Evolutionary conservation across 2,797 vertebrate genomes (phyloP).

Genomic region (Falco concolor): DNA sequence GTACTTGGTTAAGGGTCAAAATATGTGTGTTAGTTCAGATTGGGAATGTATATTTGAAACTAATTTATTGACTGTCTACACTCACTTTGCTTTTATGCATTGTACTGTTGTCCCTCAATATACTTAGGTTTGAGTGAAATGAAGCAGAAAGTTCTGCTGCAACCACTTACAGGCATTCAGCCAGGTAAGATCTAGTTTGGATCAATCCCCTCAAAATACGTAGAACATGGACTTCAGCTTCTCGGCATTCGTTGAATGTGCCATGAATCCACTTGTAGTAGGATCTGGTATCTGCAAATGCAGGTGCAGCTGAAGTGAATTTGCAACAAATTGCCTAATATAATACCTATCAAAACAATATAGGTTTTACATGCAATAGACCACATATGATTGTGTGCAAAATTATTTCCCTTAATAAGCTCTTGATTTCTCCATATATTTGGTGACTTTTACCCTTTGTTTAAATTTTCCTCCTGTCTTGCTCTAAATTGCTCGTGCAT

Average conservation of each 20-base stretch:
- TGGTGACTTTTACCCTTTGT: not conserved
- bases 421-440: not conserved
- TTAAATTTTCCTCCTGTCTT: not conserved
- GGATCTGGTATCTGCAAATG: not conserved
- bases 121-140: not conserved
- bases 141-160: not conserved
- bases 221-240: not conserved
- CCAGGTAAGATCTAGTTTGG: not conserved
- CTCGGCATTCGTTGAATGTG: not conserved
- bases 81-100: not conserved
- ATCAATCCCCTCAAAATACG: fast-evolving
- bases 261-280: not conserved
- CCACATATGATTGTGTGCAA: not conserved
- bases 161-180: not conserved
- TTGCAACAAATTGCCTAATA: not conserved
- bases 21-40: not conserved
- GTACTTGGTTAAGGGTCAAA: not conserved
- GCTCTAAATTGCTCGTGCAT: not conserved
- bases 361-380: not conserved
- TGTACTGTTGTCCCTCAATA: not conserved
- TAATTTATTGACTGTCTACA: not conserved
- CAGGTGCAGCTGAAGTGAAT: not conserved
- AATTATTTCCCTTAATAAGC: not conserved
- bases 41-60: not conserved
- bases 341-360: not conserved